These are phyloP conservation scores for Gymnorhina tibicen DNA, from an alignment of 2,113 vertebrate species.

Conservation along the genomic window DNA sequence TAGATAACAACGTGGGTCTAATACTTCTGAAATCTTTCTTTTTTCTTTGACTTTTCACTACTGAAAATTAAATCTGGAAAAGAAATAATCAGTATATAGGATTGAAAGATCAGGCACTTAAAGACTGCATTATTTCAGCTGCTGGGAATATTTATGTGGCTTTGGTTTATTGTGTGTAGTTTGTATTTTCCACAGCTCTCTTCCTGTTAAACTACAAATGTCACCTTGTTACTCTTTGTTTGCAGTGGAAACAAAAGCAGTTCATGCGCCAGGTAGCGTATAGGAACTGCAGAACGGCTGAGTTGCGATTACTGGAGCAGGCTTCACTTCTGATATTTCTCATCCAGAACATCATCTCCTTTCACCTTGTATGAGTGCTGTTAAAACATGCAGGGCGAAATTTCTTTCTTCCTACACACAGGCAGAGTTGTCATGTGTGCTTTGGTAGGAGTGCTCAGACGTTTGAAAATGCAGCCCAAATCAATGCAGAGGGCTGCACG, in stretches of 20 bases:
- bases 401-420: not conserved
- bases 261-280: not conserved
- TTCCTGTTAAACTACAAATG: not conserved
- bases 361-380: not conserved
- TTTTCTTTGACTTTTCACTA: not conserved
- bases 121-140: not conserved
- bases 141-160: not conserved
- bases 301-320: not conserved
- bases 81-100: not conserved
- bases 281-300: not conserved
- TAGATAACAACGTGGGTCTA: fast-evolving
- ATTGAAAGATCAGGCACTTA: not conserved
- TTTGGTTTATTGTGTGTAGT: not conserved
- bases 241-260: not conserved
- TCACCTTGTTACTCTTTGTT: not conserved
- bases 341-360: not conserved
- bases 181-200: not conserved
- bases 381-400: slow-evolving; percentile 41
- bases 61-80: not conserved
- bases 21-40: not conserved
- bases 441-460: not conserved
- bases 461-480: not conserved
- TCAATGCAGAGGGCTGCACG: not conserved
- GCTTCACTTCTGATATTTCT: not conserved
- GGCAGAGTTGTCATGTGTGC: not conserved